Conservation (phyloP, 2,113 vertebrate species). For the Sinosuthora webbiana region DNA sequence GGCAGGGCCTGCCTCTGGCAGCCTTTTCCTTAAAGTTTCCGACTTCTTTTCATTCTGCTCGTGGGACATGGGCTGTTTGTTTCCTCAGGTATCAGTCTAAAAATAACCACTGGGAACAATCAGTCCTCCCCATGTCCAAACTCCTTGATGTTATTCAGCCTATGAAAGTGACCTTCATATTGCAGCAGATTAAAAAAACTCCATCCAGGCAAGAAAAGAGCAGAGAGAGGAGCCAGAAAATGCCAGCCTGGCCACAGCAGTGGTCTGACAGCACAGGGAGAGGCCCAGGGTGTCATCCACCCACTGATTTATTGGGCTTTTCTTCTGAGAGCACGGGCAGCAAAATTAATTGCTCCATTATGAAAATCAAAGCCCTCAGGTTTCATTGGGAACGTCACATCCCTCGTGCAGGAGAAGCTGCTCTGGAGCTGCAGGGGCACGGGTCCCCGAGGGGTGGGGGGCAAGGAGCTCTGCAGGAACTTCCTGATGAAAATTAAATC, state of each 20-base stretch:
- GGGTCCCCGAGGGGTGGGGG: neutral
- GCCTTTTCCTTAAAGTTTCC: neutral
- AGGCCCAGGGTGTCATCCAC: neutral
- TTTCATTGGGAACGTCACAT: neutral
- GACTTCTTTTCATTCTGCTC: neutral
- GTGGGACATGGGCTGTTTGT: neutral
- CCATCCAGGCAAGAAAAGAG: neutral
- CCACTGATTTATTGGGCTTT: neutral
- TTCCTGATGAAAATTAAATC: neutral
- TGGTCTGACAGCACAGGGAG: neutral
- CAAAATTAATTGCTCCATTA: conserved; percentile 19
- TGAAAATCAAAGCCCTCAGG: neutral
- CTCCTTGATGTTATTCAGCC: neutral
- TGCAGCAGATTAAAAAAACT: neutral
- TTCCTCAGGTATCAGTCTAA: neutral
- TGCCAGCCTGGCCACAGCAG: neutral
- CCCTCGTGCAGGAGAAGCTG: neutral
- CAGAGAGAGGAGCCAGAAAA: neutral
- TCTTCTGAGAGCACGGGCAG: neutral
- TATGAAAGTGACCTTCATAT: neutral
- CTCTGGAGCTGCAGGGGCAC: neutral
- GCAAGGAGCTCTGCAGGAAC: rapidly evolving
- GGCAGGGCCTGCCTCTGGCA: rapidly evolving
- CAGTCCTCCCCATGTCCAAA: neutral
- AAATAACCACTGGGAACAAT: neutral